Conservation (phyloP, 2,888 invertebrate genomes). For the Cataglyphis altisquamis region DNA sequence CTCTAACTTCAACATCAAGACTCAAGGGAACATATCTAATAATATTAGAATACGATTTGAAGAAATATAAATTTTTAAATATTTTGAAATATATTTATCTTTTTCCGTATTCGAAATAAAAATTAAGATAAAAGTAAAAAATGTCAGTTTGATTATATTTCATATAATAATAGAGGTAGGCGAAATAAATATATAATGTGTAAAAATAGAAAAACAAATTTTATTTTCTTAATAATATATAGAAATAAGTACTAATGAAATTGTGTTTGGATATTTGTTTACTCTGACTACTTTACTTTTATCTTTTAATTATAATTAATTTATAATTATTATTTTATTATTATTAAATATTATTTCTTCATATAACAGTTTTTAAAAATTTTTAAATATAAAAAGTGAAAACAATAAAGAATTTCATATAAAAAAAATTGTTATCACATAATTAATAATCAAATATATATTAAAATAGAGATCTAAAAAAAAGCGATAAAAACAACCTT, state of each 20-base stretch:
- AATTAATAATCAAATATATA: background rate
- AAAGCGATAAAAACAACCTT: background rate
- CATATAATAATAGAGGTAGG: background rate
- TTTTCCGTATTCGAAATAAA: background rate
- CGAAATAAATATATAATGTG: slow-evolving; percentile 2
- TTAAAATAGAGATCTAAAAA: background rate
- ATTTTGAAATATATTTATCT: background rate
- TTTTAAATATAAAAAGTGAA: background rate
- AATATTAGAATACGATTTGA: too few species aligned
- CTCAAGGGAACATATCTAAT: too few species aligned
- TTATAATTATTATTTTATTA: background rate
- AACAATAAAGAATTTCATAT: background rate
- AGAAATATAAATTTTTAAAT: background rate
- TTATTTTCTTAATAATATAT: background rate
- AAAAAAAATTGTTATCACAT: background rate
- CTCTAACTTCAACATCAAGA: too few species aligned
- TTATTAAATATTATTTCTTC: background rate
- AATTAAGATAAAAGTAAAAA: background rate
- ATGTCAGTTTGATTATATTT: background rate
- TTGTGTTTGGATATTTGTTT: background rate
- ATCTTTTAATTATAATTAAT: background rate
- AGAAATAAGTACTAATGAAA: background rate
- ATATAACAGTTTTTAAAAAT: background rate
- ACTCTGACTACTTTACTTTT: background rate
- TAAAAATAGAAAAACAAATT: background rate